Evolutionary conservation across 2,113 vertebrate genomes (phyloP), one percentile per base, ranked within the genome.

Genomic region (Muntiacus reevesi): DNA sequence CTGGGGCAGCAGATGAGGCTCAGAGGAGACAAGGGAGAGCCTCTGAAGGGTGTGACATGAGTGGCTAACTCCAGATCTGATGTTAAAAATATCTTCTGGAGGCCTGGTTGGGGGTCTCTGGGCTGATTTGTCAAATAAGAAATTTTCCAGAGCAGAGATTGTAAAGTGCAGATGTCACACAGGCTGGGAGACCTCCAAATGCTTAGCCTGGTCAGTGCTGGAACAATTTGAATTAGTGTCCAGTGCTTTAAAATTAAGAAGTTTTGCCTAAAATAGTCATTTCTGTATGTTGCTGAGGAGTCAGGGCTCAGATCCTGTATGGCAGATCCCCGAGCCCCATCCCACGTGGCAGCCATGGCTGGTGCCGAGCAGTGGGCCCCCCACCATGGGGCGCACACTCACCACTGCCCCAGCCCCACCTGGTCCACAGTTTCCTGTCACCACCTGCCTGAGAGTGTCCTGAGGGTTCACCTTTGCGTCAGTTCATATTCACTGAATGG

Each of bases 261-360:
- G 1, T 30, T 30, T 79, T 79, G 76, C 76, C 5, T 52, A 2
- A 36, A 55, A 14, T 27, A 1, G 13, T 4, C 11, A 83, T 36
- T 55, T 83, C 81, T 25, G 21, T 8, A 76, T 30, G n/a, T 45
- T 60, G 60, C 16, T 71, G 15, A 40, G 16, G 19, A 43, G 28
- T 23, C 1, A 4, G 27, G 15, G 9, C 33, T 60, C 52, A 79
- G 78, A 50, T 12, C 27, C 28, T 0, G 5, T 1, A 30, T 0
- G 4, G 21, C 16, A 1, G 45, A 71, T 13, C 17, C 10, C 14
- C 0, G 8, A 23, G 50, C 33, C 27, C 21, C 59, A 5, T 74
- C 19, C 23, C 12, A 1, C 1, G 0, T 5, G 30, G 25, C 0
- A 5, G 36, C 27, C 0, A 1, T 6, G 2, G 19, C 50, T 15